Evolutionary conservation across 2,113 vertebrate species (phyloP), one percentile per base, ranked within the genome.

Genomic region (Nerophis ophidion): DNA sequence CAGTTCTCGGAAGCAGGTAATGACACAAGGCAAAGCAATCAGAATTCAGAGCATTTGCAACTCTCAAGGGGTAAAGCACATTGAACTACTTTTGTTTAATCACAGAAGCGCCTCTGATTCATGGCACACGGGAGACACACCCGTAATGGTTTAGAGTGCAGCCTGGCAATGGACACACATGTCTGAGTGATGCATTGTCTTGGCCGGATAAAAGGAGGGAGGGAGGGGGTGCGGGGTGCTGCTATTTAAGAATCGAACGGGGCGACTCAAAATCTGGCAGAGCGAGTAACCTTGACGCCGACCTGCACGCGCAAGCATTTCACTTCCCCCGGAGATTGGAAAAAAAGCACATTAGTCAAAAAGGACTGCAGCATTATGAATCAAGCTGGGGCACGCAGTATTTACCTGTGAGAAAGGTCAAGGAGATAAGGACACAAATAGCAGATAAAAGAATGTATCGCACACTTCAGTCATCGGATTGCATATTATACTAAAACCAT

Each of bases 1-100:
- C 9, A 70, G 76, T 71, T 87, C 89, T 90, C 83, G 66, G 88
- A 78, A 17, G 90, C 90, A 74, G 88, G 86, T 76, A 71, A 68
- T 72, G 73, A 86, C 65, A 90, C 72, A 90, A 44, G 40, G 40
- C 16, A 80, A 57, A 83, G 66, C 55, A 11, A 81, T 77, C 70
- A 74, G 10, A 66, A 62, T 77, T 75, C 51, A 82, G 53, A 70
- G 57, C 17, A 57, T 44, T 75, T 63, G 48, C 6, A 38, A 57
- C 33, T 57, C 26, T 66, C n/a, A 49, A 62, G 49, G 48, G 12
- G 5, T 33, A 63, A 15, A 54, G 55, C 51, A 63, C 7, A 6
- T 9, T 44, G 10, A 26, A 13, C 13, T 8, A 6, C 45, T 55
- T 51, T 35, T 53, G 51, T 59, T 65, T 47, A 34, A 40, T 48